A percentile compares a stretch with the other conserved stretches of the same genome.
These are phyloP conservation scores for Nothocercus julius DNA, from an alignment of 2,113 vertebrate species.

Conservation along the genomic window DNA sequence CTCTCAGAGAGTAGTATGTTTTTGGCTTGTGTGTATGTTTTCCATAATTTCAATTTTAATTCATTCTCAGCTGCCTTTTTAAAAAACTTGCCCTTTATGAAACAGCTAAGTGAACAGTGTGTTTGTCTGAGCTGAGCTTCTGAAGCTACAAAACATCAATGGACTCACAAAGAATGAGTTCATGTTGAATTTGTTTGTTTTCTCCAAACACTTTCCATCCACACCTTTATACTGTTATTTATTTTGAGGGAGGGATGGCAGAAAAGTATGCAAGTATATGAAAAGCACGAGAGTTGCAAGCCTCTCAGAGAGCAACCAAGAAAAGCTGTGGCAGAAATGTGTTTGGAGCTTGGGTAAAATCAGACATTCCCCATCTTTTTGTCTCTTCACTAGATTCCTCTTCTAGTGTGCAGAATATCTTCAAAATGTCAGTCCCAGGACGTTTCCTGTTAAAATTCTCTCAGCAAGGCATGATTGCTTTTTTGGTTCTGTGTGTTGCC, in stretches of 20 bases:
- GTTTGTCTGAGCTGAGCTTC: neutral
- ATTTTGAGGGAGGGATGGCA: neutral
- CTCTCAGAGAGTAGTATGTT: neutral
- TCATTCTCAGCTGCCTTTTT: neutral
- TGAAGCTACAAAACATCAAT: neutral
- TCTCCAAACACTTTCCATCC: neutral
- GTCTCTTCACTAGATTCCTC: neutral
- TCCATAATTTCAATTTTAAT: neutral
- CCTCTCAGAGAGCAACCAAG: neutral
- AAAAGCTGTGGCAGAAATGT: neutral
- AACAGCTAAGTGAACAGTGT: neutral
- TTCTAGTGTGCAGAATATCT: neutral
- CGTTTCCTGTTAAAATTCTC: neutral
- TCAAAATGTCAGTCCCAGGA: neutral
- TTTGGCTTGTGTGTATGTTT: neutral
- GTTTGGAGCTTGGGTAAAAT: neutral
- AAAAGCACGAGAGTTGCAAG: neutral
- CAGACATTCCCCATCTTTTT: neutral
- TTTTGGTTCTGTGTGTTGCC: neutral
- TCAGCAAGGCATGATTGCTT: fast-evolving
- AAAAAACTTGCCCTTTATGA: neutral
- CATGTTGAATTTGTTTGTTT: neutral
- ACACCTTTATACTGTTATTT: neutral
- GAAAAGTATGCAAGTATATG: neutral
- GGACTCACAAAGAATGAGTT: neutral